These are phyloP conservation scores for Drosophila sproati DNA, from an alignment of 1,140 invertebrate species.

Conservation along the genomic window DNA sequence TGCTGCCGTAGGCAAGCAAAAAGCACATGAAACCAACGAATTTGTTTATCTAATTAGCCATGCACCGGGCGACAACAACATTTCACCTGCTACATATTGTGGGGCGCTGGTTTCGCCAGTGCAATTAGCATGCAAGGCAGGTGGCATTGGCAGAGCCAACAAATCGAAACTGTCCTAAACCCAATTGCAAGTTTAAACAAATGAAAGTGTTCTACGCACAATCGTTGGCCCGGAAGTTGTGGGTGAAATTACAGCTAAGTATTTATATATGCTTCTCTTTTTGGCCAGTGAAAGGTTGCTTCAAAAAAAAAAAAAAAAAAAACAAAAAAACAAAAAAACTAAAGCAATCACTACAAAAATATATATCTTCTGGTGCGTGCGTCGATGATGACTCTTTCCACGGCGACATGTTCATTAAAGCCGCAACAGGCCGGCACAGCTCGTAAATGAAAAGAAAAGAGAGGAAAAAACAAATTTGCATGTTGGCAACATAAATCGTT, in stretches of 20 bases:
- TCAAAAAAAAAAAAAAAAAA: not conserved
- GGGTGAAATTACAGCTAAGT: slow-evolving; percentile 50
- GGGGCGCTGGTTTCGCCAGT: slow-evolving; percentile 63
- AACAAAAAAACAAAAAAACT: not conserved
- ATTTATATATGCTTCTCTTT: not conserved
- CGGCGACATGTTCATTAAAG: slow-evolving; percentile 75
- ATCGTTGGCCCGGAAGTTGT: slow-evolving; percentile 26
- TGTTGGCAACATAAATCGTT: slow-evolving; percentile 76
- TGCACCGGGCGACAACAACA: slow-evolving; percentile 65
- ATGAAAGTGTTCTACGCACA: slow-evolving; percentile 70
- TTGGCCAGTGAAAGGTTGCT: slow-evolving; percentile 68
- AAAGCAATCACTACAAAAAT: not conserved
- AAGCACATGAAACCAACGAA: slow-evolving; percentile 33
- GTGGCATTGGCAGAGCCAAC: slow-evolving; percentile 28
- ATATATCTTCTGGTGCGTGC: slow-evolving; percentile 21
- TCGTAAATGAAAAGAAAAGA: not conserved
- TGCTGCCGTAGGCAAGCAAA: slow-evolving; percentile 20
- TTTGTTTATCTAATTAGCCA: slow-evolving; percentile 82
- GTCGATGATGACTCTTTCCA: slow-evolving; percentile 65
- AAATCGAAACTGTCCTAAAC: slow-evolving; percentile 73
- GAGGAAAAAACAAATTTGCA: slow-evolving; percentile 76
- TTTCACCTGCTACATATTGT: slow-evolving; percentile 35
- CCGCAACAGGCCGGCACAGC: slow-evolving; percentile 3
- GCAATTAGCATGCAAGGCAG: slow-evolving; percentile 61
- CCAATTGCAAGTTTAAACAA: slow-evolving; percentile 64